Percentiles rank a stretch among this genome's conserved stretches.
phyloP scores from a whole-genome alignment of 2,888 invertebrate genomes.

The Nephrotoma guestfalica region DNA sequence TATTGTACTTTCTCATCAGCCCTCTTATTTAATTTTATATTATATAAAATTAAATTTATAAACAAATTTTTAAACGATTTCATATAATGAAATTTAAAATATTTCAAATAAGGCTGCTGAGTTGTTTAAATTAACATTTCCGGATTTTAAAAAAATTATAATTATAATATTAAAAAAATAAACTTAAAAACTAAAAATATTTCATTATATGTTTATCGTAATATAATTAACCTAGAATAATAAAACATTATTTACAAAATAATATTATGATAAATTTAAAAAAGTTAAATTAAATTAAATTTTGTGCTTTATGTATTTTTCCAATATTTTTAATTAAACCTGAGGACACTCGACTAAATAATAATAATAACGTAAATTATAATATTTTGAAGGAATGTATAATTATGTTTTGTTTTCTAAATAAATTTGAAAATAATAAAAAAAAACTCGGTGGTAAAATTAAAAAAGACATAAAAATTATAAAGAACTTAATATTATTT shows the following conservation, averaged over 20 bases:
- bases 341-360: neutral
- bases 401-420: neutral
- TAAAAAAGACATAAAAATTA: neutral
- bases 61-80: neutral
- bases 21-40: constrained; percentile 3
- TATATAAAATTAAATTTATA: neutral
- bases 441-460: neutral
- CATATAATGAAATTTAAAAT: neutral
- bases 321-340: neutral
- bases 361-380: neutral
- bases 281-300: neutral
- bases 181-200: neutral
- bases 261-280: neutral
- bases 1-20: constrained; percentile 7
- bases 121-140: neutral
- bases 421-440: neutral
- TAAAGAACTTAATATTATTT: neutral
- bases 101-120: neutral
- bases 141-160: neutral
- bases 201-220: neutral
- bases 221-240: neutral
- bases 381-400: neutral
- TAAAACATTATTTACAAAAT: neutral
- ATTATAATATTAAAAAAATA: neutral
- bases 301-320: neutral